Conservation (phyloP, 2,888 invertebrate genomes). For the Dasysyrphus albostriatus region DNA sequence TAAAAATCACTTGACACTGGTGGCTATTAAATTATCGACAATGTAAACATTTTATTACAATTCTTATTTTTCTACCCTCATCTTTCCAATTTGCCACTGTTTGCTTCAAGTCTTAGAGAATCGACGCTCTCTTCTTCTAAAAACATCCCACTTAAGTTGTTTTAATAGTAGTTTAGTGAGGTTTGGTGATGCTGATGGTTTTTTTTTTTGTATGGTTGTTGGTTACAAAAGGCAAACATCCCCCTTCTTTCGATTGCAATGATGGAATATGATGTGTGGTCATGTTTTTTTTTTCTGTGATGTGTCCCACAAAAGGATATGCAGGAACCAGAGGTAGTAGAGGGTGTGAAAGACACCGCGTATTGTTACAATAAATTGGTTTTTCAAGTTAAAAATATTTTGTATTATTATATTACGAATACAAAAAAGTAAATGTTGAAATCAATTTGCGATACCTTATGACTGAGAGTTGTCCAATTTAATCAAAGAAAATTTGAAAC, state of each 20-base stretch:
- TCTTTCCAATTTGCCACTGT: constrained; percentile 25
- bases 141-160: constrained; percentile 60
- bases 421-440: constrained; percentile 42
- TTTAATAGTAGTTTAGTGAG: constrained; percentile 32
- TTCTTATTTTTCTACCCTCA: constrained; percentile 48
- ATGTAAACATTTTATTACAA: constrained; percentile 59
- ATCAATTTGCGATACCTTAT: constrained; percentile 56
- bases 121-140: not conserved
- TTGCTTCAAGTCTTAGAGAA: not conserved
- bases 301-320: constrained; percentile 17
- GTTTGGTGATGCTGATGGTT: constrained; percentile 18
- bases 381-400: constrained; percentile 39
- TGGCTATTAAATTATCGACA: constrained; percentile 68
- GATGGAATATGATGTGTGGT: constrained; percentile 18
- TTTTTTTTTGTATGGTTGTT: not conserved
- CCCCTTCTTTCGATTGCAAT: not conserved
- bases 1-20: constrained; percentile 59
- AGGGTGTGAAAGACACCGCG: not conserved
- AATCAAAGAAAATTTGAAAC: constrained; percentile 26
- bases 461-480: constrained; percentile 37
- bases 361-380: constrained; percentile 63
- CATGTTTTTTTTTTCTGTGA: constrained; percentile 12
- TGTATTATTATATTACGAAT: not conserved
- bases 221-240: constrained; percentile 52
- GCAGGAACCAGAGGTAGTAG: not conserved